phyloP scores from a whole-genome alignment of 1,140 invertebrate genomes.

The Eupristina koningsbergeri region DNA sequence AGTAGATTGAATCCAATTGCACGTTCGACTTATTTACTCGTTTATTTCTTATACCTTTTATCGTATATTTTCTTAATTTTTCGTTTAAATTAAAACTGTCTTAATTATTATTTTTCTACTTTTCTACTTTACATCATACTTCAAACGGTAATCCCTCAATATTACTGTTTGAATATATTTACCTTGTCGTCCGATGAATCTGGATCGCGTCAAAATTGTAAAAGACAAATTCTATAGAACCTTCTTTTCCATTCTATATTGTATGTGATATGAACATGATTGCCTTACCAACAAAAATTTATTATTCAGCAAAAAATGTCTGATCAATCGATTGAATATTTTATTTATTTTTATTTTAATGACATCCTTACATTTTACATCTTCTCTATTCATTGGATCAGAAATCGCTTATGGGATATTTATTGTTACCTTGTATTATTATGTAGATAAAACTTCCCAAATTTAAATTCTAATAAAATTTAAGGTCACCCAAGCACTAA shows the following conservation, averaged over 20 bases:
- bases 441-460: background rate
- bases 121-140: slow-evolving; percentile 2
- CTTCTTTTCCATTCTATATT: background rate
- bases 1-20: background rate
- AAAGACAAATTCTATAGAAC: background rate
- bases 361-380: background rate
- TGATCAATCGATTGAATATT: background rate
- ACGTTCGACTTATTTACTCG: slow-evolving; percentile 10
- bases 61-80: background rate
- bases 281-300: background rate
- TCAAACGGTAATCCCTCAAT: background rate
- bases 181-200: slow-evolving; percentile 8
- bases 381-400: slow-evolving; percentile 7
- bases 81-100: background rate
- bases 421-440: background rate
- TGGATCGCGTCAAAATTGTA: background rate
- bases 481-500: slow-evolving; percentile 71
- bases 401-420: background rate
- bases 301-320: background rate
- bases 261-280: background rate
- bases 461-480: slow-evolving; percentile 20
- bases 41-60: background rate
- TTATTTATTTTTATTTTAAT: background rate
- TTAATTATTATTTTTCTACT: too few relatives aligned
- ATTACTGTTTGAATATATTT: background rate